Conservation (phyloP, 1,140 invertebrate genomes). For the Drosophila ohnishii region DNA sequence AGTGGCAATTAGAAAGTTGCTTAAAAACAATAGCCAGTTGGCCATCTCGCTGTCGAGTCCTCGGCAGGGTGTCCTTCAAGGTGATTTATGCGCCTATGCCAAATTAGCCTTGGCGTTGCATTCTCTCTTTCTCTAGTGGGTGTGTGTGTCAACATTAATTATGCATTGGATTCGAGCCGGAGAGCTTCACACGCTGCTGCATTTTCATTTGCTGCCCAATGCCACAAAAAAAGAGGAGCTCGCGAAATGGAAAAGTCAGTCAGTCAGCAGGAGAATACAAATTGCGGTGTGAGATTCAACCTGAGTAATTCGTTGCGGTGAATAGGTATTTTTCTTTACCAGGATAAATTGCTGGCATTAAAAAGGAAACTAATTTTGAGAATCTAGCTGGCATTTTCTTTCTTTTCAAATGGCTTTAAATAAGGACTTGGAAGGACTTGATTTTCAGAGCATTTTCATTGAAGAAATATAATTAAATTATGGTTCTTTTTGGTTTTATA, state of each 20-base stretch:
- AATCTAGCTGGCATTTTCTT: not conserved
- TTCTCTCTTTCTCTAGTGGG: constrained; percentile 22
- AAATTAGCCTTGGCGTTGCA: constrained; percentile 79
- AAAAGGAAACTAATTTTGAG: not conserved
- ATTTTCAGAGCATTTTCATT: not conserved
- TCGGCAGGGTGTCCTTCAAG: constrained; percentile 53
- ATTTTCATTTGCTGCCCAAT: constrained; percentile 11
- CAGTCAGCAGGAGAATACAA: constrained; percentile 34
- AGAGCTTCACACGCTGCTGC: constrained; percentile 8
- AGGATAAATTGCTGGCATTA: constrained; percentile 2
- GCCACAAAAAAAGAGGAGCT: not conserved
- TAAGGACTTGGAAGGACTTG: not conserved
- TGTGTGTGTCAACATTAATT: constrained; percentile 73
- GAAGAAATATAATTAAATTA: too few species aligned
- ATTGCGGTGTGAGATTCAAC: constrained; percentile 7
- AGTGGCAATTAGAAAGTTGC: constrained; percentile 81
- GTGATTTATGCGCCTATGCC: constrained; percentile 71
- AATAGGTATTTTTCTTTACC: not conserved
- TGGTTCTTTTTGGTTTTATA: not conserved
- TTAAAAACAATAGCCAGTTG: constrained; percentile 70
- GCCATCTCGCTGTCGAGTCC: constrained; percentile 31
- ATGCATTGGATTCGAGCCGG: constrained; percentile 45
- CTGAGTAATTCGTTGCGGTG: constrained; percentile 4
- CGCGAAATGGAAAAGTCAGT: constrained; percentile 43
- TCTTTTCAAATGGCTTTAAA: not conserved